Percentiles rank a stretch among this genome's conserved stretches.
phyloP scores from a whole-genome alignment of 2,888 invertebrate species.

The Eulithis prunata region DNA sequence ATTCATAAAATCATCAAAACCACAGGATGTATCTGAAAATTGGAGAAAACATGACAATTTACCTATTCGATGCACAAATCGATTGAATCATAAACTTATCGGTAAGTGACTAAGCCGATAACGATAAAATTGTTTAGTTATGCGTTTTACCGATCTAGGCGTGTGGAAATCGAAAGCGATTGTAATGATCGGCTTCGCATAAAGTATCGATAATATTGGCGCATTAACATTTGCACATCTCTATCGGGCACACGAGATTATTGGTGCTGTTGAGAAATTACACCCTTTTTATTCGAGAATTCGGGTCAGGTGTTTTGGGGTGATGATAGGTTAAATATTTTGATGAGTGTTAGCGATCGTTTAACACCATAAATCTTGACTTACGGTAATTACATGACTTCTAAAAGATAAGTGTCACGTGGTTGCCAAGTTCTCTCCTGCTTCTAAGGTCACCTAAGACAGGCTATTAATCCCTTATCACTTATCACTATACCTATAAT shows the following conservation, averaged over 20 bases:
- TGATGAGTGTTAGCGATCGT: no score
- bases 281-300: slow-evolving; percentile 19
- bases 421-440: no score
- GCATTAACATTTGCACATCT: slow-evolving; percentile 51
- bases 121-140: slow-evolving; percentile 51
- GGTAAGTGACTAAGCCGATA: slow-evolving; percentile 51
- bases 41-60: no score
- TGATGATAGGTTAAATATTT: slow-evolving; percentile 9
- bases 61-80: no score
- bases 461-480: no score
- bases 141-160: slow-evolving; percentile 27
- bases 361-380: no score
- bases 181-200: slow-evolving; percentile 39
- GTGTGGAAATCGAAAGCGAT: slow-evolving; percentile 46
- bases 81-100: slow-evolving; percentile 43
- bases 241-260: slow-evolving; percentile 35
- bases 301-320: slow-evolving; percentile 4
- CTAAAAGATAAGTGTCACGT: no score
- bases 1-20: no score
- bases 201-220: slow-evolving; percentile 47
- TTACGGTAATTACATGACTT: no score
- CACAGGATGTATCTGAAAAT: no score
- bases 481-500: no score
- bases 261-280: slow-evolving; percentile 31
- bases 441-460: no score